These are phyloP conservation scores for Thalassarche chlororhynchos DNA, from an alignment of 2,113 vertebrate genomes.

Conservation along the genomic window DNA sequence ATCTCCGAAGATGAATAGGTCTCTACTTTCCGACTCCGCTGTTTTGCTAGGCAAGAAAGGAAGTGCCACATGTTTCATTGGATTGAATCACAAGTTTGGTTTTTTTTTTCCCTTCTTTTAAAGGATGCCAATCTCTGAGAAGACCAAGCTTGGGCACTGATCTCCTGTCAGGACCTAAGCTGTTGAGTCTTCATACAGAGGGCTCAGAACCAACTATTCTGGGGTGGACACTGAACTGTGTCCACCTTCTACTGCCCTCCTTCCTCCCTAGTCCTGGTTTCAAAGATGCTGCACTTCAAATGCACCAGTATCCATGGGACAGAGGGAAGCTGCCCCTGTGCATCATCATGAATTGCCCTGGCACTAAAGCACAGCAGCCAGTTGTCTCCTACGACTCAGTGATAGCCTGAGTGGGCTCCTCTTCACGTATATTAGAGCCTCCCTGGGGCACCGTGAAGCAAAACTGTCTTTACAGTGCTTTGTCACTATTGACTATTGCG, in stretches of 20 bases:
- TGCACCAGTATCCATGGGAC: fast-evolving
- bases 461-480: background rate
- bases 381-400: background rate
- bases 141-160: background rate
- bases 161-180: background rate
- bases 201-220: background rate
- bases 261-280: background rate
- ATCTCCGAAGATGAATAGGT: background rate
- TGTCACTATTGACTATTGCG: no score
- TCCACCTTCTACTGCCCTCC: background rate
- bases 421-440: fast-evolving
- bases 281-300: background rate
- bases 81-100: background rate
- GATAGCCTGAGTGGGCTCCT: background rate
- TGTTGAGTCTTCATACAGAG: background rate
- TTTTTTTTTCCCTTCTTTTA: background rate
- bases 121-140: background rate
- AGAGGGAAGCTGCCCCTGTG: background rate
- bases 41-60: background rate
- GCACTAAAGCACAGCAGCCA: no score
- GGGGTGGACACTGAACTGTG: background rate
- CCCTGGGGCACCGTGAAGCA: background rate
- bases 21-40: no score
- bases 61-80: background rate
- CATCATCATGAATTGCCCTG: background rate